Conservation (phyloP, 92 coral and sea anemone species). For the Epizoanthus illoricatus region DNA sequence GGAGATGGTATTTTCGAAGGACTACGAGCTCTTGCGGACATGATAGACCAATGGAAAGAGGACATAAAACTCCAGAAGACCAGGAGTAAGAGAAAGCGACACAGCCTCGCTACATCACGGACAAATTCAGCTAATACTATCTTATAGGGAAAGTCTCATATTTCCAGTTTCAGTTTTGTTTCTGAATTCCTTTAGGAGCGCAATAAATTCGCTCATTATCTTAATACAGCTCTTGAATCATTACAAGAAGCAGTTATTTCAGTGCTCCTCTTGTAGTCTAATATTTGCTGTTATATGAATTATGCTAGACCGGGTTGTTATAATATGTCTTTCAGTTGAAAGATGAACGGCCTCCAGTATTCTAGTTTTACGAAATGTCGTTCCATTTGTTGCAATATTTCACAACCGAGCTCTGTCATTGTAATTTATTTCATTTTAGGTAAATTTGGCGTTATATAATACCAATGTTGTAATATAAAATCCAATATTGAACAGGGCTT, state of each 20-base stretch:
- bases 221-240: neutral
- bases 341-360: neutral
- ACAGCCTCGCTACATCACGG: slow-evolving; percentile 65
- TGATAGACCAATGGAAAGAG: slow-evolving; percentile 89
- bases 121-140: slow-evolving; percentile 77
- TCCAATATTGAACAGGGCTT: neutral
- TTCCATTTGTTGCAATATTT: slow-evolving; percentile 11
- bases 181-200: neutral
- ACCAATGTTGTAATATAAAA: neutral
- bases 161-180: neutral
- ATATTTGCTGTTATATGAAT: too few relatives aligned
- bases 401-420: neutral
- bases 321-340: neutral
- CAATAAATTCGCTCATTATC: neutral
- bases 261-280: too few relatives aligned
- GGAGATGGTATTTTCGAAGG: slow-evolving; percentile 96
- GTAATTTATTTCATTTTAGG: neutral
- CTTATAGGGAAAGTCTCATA: slow-evolving; percentile 30
- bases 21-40: slow-evolving; percentile 74
- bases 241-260: neutral
- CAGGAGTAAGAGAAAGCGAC: slow-evolving; percentile 49
- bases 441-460: neutral
- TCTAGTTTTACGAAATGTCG: neutral
- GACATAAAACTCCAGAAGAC: slow-evolving; percentile 74
- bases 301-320: too few relatives aligned